A percentile compares a stretch with the other conserved stretches of the same genome.
Conservation (phyloP, 2,797 vertebrate genomes). For the Anableps anableps region DNA sequence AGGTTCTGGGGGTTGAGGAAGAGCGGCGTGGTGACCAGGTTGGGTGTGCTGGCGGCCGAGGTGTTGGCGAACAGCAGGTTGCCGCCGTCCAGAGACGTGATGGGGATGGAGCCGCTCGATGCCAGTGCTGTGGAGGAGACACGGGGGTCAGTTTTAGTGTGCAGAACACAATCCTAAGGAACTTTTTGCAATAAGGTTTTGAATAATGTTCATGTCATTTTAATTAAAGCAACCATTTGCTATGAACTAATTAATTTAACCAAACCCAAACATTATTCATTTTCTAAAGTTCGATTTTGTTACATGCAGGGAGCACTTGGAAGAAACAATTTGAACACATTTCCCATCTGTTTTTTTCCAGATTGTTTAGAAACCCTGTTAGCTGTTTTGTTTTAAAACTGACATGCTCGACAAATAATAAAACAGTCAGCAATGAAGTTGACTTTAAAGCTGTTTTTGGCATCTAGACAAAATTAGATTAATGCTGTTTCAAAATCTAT, state of each 20-base stretch:
- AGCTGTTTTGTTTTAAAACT: background rate
- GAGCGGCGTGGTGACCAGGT: conserved; percentile 95
- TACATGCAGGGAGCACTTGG: background rate
- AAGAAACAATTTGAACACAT: background rate
- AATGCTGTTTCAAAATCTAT: background rate
- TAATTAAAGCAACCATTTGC: background rate
- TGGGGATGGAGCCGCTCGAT: conserved; percentile 94
- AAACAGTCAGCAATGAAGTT: background rate
- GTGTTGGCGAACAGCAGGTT: conserved; percentile 95
- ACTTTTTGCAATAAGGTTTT: background rate
- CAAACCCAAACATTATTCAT: background rate
- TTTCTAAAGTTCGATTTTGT: background rate
- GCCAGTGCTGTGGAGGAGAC: conserved; percentile 86
- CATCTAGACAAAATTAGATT: background rate
- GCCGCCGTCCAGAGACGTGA: conserved; percentile 94
- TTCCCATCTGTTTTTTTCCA: background rate
- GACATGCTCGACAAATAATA: background rate
- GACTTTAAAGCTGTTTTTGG: background rate
- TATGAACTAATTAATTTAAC: background rate
- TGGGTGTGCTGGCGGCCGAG: conserved; percentile 84
- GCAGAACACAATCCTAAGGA: background rate
- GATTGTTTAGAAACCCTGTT: too few relatives aligned
- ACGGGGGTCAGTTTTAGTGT: background rate
- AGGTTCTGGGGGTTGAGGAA: conserved; percentile 99
- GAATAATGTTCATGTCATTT: background rate